Base-by-base conservation (phyloP, 2,888 invertebrate species). In the Tiliacea aurago region DNA sequence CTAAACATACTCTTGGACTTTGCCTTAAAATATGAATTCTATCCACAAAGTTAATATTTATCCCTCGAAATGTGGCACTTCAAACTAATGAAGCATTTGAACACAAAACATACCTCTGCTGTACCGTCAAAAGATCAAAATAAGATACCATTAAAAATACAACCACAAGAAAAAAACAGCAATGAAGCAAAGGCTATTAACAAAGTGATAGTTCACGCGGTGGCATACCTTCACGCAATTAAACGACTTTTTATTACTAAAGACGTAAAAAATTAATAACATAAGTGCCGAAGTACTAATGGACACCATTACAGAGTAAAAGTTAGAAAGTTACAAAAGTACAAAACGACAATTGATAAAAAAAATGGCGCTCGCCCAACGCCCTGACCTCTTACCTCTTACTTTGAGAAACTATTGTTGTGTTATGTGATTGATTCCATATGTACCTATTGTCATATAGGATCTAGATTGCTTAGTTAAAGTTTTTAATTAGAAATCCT, bases 361-460 rank as follows among this genome's bases (percentile, higher is more conserved):
- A 73, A n/a, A 91, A 90, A 79, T 86, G 83, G 86, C 87, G 84
- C 77, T 86, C 73, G 83, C 77, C 79, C 73, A 80, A 75, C 69
- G 75, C 78, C 87, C 89, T 94, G 95, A 95, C 93, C 94, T 91
- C 92, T 92, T 92, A 93, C 92, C 93, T 93, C 89, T 90, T 88
- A 88, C 85, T 86, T 87, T 74, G 76, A 81, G 74, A 83, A 85
- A 84, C n/a, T 45, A 63, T 70, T 51, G 18, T 55, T 41, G 15
- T 15, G 23, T 65, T 67, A 70, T 47, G 62, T 51, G 51, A 71
- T 69, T 68, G 18, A 62, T 71, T 71, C n/a, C 4, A 49, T 59
- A 20, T 28, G 11, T 45, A 20, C 3, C 7, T 47, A 45, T 69
- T 76, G 23, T 45, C 15, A 45, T 15, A 20, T 20, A 63, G 13